A percentile compares a stretch with the other conserved stretches of the same genome.
Conservation (phyloP, 2,888 invertebrate genomes). For the Hydrotaea diabolus region DNA sequence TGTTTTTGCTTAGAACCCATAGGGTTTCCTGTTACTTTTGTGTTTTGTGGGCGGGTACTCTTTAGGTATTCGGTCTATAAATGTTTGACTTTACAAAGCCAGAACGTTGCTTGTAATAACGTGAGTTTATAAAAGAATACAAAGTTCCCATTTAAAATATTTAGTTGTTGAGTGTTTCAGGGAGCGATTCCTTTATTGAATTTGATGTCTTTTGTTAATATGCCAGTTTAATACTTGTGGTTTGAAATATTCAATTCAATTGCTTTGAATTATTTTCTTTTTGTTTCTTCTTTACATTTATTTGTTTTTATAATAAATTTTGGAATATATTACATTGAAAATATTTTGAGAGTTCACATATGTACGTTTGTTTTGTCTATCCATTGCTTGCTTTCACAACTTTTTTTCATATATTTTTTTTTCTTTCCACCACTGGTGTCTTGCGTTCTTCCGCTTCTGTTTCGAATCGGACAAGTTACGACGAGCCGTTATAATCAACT, state of each 20-base stretch:
- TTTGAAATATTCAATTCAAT: background rate
- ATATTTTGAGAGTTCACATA: constrained; percentile 15
- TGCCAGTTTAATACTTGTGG: constrained; percentile 27
- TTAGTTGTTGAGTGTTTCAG: background rate
- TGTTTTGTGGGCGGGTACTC: background rate
- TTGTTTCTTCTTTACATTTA: background rate
- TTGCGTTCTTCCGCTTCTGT: constrained; percentile 25
- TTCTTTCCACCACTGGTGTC: constrained; percentile 13
- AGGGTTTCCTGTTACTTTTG: background rate
- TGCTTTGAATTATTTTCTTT: constrained; percentile 11
- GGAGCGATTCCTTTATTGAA: background rate
- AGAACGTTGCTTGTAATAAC: constrained; percentile 52
- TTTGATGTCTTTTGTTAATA: constrained; percentile 12
- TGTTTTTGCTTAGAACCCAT: constrained; percentile 1
- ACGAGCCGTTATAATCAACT: constrained; percentile 58
- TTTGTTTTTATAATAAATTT: constrained; percentile 24
- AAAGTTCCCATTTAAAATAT: constrained; percentile 63
- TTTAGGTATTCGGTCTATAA: constrained; percentile 60
- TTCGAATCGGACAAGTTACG: constrained; percentile 34
- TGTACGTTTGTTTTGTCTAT: background rate
- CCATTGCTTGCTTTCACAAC: constrained; percentile 29
- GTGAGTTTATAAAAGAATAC: constrained; percentile 47
- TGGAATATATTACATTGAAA: constrained; percentile 1
- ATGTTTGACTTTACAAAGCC: constrained; percentile 59
- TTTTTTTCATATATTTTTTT: constrained; percentile 52